Conservation (phyloP, 2,113 vertebrate genomes). For the Cyrtonyx montezumae region DNA sequence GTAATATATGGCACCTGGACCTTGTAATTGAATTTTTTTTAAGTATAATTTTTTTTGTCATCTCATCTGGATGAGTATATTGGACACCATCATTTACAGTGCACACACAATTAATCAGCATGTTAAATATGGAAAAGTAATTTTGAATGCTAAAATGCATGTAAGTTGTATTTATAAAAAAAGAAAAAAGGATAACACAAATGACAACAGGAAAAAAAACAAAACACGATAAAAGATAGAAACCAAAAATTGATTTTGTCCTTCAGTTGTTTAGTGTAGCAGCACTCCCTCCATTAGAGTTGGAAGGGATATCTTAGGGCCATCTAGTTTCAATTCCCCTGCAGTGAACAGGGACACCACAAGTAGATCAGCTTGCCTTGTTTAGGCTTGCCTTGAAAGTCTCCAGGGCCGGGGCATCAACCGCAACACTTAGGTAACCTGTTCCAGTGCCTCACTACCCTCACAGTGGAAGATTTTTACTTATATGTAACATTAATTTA, state of each 20-base stretch:
- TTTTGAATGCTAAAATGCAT: slow-evolving; percentile 26
- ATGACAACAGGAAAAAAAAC: background rate
- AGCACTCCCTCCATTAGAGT: background rate
- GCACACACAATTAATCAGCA: slow-evolving; percentile 51
- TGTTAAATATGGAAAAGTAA: slow-evolving; percentile 66
- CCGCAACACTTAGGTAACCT: too few relatives aligned
- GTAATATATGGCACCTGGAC: slow-evolving; percentile 33
- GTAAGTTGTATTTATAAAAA: slow-evolving; percentile 6
- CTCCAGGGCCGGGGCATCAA: too few relatives aligned
- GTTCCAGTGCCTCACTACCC: too few relatives aligned
- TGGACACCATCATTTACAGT: background rate
- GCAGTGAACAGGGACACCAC: too few relatives aligned
- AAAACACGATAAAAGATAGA: background rate
- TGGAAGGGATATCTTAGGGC: too few relatives aligned
- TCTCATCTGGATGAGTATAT: slow-evolving; percentile 26
- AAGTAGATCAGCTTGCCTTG: too few relatives aligned
- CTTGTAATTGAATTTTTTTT: slow-evolving; percentile 20
- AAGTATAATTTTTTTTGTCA: background rate
- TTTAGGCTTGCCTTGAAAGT: too few relatives aligned
- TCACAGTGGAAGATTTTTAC: too few relatives aligned
- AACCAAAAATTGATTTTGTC: background rate
- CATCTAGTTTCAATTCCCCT: too few relatives aligned
- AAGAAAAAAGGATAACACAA: background rate
- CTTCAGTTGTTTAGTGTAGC: background rate
- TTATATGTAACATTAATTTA: too few relatives aligned